phyloP scores from a whole-genome alignment of 2,888 invertebrate genomes.

The Heliconius cydno region DNA sequence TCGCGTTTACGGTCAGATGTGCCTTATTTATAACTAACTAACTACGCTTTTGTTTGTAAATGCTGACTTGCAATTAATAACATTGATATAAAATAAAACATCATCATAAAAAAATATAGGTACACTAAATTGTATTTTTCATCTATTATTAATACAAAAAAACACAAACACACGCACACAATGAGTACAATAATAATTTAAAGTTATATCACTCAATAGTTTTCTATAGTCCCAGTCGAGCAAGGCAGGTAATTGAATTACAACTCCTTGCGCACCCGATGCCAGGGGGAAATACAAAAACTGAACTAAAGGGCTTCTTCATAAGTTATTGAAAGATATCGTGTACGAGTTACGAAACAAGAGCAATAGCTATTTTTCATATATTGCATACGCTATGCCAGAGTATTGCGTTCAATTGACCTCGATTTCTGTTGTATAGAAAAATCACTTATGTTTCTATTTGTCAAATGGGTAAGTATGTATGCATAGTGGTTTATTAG shows the following conservation, averaged over 20 bases:
- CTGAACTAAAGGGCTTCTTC: conserved; percentile 65
- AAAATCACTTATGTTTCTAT: conserved; percentile 12
- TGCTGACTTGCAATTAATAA: no score
- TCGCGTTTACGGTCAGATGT: no score
- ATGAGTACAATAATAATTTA: background rate
- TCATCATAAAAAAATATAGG: no score
- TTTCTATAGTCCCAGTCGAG: conserved; percentile 52
- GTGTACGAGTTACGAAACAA: background rate
- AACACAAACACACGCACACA: background rate
- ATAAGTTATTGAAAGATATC: conserved; percentile 52
- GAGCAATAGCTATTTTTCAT: conserved; percentile 33
- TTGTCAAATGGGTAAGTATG: background rate
- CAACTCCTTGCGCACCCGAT: conserved; percentile 59
- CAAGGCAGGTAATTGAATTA: conserved; percentile 74
- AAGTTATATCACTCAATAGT: conserved; percentile 36
- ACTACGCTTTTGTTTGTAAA: no score
- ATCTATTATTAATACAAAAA: background rate
- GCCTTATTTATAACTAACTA: no score
- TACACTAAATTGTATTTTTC: no score
- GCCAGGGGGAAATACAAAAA: conserved; percentile 48
- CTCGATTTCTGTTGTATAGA: conserved; percentile 13
- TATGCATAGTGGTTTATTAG: background rate
- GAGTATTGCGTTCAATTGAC: conserved; percentile 30
- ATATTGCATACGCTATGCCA: conserved; percentile 11
- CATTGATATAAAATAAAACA: no score